Base-by-base conservation (phyloP, 1,140 invertebrate species). In the Drosophila repletoides region DNA sequence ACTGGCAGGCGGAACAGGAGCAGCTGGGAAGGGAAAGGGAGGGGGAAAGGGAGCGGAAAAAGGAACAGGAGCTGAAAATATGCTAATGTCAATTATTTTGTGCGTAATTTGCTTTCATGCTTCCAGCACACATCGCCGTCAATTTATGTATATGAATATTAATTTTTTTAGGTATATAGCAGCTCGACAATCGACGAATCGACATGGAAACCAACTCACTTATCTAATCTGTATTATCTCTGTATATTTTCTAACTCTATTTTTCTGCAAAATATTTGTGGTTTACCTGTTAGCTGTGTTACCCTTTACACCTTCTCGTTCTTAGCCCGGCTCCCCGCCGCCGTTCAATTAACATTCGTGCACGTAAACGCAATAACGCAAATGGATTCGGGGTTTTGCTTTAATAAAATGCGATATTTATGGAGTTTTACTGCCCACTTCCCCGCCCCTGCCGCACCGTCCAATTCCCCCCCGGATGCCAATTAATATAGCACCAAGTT, bases 41-140 rank as follows among this genome's bases (percentile, higher is more conserved):
- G 5, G n/a, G 12, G 28, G 21, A 14, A 36, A n/a, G n/a, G 33
- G 15, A 14, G n/a, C 3, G 0, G n/a, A 28, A 33, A 15, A 22
- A 21, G 19, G 29, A n/a, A n/a, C 33, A 34, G 46, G 52, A 71
- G 74, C 74, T 66, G 46, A 74, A 74, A 83, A 83, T 83, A 83
- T 83, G 80, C 79, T 86, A 83, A 83, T 83, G 80, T 74, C 74
- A 79, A 83, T 83, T 86, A 83, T 84, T 84, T 83, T 75, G 79
- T 83, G 79, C 80, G 79, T 83, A 83, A 83, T 83, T 83, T 83
- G 71, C 79, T 79, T 84, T 83, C 75, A 83, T 79, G 79, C 74
- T 79, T 79, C 41, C 52, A 73, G 65, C 58, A 40, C 73, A 76
- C 71, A 58, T 29, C n/a, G 22, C 1, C 12, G n/a, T 36, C n/a